Evolutionary conservation across 1,140 invertebrate species (phyloP), one percentile per base, ranked within the genome.

Genomic region (Bombus haemorrhoidalis): DNA sequence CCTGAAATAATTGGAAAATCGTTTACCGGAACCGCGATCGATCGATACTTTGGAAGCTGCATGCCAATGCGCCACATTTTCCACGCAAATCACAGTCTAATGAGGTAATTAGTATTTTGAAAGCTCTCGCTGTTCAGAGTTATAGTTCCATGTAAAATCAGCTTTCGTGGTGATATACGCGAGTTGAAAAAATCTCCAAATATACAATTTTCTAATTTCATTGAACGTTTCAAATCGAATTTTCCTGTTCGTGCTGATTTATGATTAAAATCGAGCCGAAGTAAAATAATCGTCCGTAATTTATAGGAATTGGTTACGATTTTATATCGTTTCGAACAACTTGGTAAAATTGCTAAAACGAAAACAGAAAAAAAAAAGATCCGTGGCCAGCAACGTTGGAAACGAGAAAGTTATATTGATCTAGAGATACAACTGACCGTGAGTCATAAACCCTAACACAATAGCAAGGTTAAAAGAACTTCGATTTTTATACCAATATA

Each of bases 1-100:
- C 22, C 15, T 72, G 34, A 37, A n/a, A 41, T 72, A 72, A 72
- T 72, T 72, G 25, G 28, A n/a, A 72, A 72, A 72, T 71, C 25
- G 4, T 68, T 68, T 10, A 10, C 2, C 66, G 4, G 66, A 15
- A 68, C 8, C 0, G 18, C 9, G 34, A 37, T 9, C 9, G 66
- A 69, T 69, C 34, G 68, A 39, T 69, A 69, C 34, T 41, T 41
- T 41, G 37, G 69, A 41, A 25, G 39, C 39, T 39, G 69, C 28
- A 39, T 10, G 25, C 25, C 22, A 25, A 37, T 15, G 12, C 25
- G 25, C 25, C 37, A 71, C 28, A 71, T 41, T 39, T 71, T 71
- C 69, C 9, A 8, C 28, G 37, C 39, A n/a, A 71, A 71, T 71
- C 37, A 5, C 34, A 13, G 25, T 71, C 37, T 22, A 71, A 69